phyloP scores from a whole-genome alignment of 1,140 invertebrate genomes.

The Leucophenga varia region DNA sequence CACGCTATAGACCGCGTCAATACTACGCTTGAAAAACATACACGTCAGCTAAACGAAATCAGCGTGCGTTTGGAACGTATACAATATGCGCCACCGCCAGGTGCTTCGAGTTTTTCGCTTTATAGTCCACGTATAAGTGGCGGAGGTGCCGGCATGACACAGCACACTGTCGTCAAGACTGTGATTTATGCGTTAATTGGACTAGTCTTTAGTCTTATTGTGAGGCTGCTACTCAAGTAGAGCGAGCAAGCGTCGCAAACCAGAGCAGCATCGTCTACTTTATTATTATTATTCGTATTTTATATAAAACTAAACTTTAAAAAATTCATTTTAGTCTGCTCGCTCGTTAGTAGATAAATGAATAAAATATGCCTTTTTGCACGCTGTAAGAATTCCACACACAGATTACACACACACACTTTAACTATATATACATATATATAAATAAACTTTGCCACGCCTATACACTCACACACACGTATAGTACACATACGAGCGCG shows the following conservation, averaged over 20 bases:
- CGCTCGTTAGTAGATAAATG: constrained; percentile 9
- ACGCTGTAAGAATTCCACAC: too few relatives aligned
- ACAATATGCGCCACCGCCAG: constrained; percentile 34
- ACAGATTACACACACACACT: too few relatives aligned
- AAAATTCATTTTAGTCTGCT: too few relatives aligned
- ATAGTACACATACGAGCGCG: too few relatives aligned
- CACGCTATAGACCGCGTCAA: constrained; percentile 41
- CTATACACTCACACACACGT: too few relatives aligned
- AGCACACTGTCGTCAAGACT: constrained; percentile 30
- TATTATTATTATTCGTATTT: too few relatives aligned
- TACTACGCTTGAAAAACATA: constrained; percentile 34
- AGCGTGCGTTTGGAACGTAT: constrained; percentile 38
- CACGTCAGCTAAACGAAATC: constrained; percentile 39
- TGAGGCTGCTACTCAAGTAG: constrained; percentile 45
- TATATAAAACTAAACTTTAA: too few relatives aligned
- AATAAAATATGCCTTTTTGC: too few relatives aligned
- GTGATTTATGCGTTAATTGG: constrained; percentile 34
- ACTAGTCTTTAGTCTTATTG: constrained; percentile 24
- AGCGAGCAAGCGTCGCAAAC: neutral
- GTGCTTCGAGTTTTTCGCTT: neutral
- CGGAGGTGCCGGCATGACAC: constrained; percentile 26
- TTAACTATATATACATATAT: too few relatives aligned
- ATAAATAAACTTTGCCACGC: too few relatives aligned
- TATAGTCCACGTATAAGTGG: constrained; percentile 1
- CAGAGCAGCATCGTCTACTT: too few relatives aligned